Conservation (phyloP, 1,140 invertebrate species). For the Camponotus floridanus region DNA sequence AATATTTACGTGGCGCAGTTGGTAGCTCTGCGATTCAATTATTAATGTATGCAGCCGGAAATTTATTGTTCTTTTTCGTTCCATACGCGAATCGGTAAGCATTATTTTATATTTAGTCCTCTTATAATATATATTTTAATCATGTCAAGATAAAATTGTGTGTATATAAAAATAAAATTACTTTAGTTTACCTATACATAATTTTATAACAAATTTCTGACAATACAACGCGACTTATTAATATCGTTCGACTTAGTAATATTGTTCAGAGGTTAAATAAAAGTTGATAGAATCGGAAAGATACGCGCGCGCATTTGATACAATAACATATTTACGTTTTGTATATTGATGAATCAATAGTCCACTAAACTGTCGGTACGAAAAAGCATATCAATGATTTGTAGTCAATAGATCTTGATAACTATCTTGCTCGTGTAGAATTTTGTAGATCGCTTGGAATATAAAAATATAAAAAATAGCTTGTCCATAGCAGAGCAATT, state of each 20-base stretch:
- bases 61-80: too few species aligned
- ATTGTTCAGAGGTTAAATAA: conserved; percentile 2
- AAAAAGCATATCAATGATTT: conserved; percentile 46
- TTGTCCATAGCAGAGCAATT: background rate
- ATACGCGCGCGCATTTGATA: background rate
- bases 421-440: conserved; percentile 31
- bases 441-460: background rate
- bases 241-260: background rate
- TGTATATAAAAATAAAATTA: background rate
- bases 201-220: conserved; percentile 1
- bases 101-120: too few species aligned
- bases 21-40: too few species aligned
- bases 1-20: too few species aligned
- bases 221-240: background rate
- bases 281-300: conserved; percentile 42
- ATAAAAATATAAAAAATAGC: conserved; percentile 21
- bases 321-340: conserved; percentile 38
- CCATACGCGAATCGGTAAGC: too few species aligned
- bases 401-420: conserved; percentile 59
- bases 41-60: too few species aligned
- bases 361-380: conserved; percentile 35
- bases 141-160: too few species aligned
- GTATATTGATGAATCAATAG: conserved; percentile 56
- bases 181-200: background rate
- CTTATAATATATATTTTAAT: too few species aligned